These are phyloP conservation scores for Psittacus erithacus DNA, from an alignment of 2,113 vertebrate species.

Conservation along the genomic window DNA sequence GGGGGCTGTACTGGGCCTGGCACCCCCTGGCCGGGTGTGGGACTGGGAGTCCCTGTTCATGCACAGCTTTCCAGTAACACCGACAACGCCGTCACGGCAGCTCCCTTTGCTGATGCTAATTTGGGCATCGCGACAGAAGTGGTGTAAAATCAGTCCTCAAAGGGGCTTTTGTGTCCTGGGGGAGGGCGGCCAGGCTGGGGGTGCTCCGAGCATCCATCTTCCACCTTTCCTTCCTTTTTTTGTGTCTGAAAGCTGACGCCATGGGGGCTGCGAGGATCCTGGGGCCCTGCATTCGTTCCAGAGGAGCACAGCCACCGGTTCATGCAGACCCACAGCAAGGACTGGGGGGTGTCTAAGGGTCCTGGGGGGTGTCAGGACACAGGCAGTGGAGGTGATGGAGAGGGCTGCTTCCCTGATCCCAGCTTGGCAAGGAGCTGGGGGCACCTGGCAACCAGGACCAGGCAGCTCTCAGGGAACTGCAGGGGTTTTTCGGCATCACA, in stretches of 20 bases:
- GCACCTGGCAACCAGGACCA: neutral
- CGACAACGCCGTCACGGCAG: neutral
- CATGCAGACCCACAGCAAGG: neutral
- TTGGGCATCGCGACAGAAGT: neutral
- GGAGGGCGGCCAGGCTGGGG: neutral
- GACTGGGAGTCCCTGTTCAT: rapidly evolving
- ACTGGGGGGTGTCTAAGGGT: neutral
- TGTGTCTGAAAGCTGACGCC: neutral
- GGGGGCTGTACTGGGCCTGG: neutral
- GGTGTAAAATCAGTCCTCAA: constrained; percentile 22
- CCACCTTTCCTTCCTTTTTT: neutral
- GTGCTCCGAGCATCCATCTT: constrained; percentile 24
- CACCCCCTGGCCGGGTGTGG: rapidly evolving
- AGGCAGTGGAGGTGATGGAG: neutral
- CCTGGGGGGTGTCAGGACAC: rapidly evolving
- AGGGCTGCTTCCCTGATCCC: rapidly evolving
- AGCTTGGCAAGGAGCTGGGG: neutral
- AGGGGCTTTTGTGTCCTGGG: constrained; percentile 16
- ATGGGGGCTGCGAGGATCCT: neutral
- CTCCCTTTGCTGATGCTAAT: constrained; percentile 26
- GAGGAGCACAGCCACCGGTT: neutral
- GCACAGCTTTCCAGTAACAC: neutral
- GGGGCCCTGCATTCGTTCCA: neutral
- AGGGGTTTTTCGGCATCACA: neutral
- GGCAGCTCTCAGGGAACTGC: rapidly evolving